Evolutionary conservation across 2,797 vertebrate species (phyloP), one percentile per base, ranked within the genome.

Genomic region (Falco rusticolus): DNA sequence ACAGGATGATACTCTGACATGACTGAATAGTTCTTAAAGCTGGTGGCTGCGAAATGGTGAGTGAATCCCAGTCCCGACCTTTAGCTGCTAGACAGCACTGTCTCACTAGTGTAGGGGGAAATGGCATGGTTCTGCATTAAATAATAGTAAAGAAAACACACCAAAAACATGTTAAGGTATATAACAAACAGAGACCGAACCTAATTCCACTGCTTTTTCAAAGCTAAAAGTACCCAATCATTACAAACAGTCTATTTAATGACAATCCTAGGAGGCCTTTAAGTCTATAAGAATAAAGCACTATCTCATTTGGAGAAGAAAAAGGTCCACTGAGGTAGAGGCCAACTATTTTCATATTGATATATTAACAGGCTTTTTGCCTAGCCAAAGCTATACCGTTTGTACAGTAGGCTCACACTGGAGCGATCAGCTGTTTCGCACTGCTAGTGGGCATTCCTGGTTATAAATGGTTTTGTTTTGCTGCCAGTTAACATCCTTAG

Each of bases 391-490:
- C 28, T 68, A n/a, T 63, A 68, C 50, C 41, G 29, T 82, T 81
- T 76, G 31, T 37, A 31, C 43, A 86, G 57, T 14, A 59, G 94
- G n/a, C 25, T 92, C 72, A 69, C 21, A 48, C 4, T 57, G 72
- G 64, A 97, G 84, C 3, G 10, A 81, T 87, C 64, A 94, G 47
- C 53, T 95, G 64, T 78, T 96, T 79, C 83, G 76, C 70, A 41
- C n/a, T 72, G 91, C 79, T 79, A 54, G 20, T 37, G 54, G 83
- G 47, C 80, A 94, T 77, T 93, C 66, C 87, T 95, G 69, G n/a
- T 77, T 93, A 37, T 47, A 63, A 90, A 90, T 76, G 48, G 37
- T 72, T 96, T 95, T 96, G 86, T 83, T 45, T 87, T 91, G 54
- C 70, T 91, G 74, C 16, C 90, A 96, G 5, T 76, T 79, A 70